Conservation (phyloP, 35 echinoderm and acorn worm species). For the Nesometra sesokonis region DNA sequence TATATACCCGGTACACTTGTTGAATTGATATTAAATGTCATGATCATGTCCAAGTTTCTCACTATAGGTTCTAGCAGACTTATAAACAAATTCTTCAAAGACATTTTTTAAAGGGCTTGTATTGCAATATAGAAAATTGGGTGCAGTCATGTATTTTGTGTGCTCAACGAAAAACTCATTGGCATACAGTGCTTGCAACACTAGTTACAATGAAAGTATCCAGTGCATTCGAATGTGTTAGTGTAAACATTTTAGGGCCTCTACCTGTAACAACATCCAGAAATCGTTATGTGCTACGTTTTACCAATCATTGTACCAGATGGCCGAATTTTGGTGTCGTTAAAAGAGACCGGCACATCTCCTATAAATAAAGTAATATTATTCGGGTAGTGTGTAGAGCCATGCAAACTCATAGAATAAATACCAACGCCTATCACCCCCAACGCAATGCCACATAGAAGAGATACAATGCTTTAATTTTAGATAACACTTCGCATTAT, state of each 20-base stretch:
- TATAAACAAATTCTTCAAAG: slow-evolving; percentile 12
- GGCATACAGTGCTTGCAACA: not conserved
- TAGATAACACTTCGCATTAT: not conserved
- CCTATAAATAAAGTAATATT: not conserved
- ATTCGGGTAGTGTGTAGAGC: not conserved
- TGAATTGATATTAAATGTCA: slow-evolving; percentile 14
- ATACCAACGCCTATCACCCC: not conserved
- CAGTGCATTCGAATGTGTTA: not conserved
- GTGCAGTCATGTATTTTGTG: not conserved
- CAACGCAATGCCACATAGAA: not conserved
- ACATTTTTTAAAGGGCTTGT: not conserved
- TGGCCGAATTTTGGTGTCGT: not conserved
- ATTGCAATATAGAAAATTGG: not conserved
- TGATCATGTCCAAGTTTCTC: slow-evolving; percentile 1
- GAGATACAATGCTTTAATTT: not conserved
- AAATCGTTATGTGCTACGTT: too few relatives aligned
- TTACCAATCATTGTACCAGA: too few relatives aligned
- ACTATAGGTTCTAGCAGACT: not conserved
- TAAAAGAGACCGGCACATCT: not conserved
- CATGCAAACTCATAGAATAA: not conserved
- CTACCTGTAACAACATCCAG: not conserved
- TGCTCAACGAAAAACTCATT: not conserved
- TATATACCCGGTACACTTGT: not conserved
- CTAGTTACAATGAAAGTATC: not conserved
- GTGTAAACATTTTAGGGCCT: not conserved